Evolutionary conservation across 2,888 invertebrate species (phyloP), one percentile per base, ranked within the genome.

Genomic region (Melinopterus prodromus): DNA sequence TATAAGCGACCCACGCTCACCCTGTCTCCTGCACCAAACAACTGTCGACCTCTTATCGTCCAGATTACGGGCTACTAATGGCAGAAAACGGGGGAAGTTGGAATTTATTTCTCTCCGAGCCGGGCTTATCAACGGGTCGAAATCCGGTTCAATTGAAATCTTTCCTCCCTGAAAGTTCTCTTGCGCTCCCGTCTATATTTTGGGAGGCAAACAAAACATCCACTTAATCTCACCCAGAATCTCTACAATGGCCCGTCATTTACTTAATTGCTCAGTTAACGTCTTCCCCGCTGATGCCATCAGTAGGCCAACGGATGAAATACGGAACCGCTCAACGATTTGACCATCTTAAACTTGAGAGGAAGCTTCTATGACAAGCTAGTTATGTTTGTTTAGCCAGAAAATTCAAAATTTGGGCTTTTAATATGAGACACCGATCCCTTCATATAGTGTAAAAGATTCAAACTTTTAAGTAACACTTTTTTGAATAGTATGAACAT

Each of bases 91-190:
- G 53, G 53, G 53, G 53, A 6, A 12, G 7, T 53, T 12, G 53
- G 53, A 53, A 53, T 53, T 53, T 53, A 53, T 53, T 53, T 53
- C 53, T 53, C 53, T 53, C 53, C 53, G 53, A 53, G 53, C 7
- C 53, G 7, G 5, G 53, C 53, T 53, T 53, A 53, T 53, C 53
- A 53, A 53, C 53, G 12, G 53, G 53, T 9, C 53, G 53, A 53
- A 53, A 53, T 53, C 53, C 53, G 53, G 53, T 53, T 53, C 53
- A 53, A 53, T 53, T 53, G 53, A 53, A 53, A 53, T 53, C 53
- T 53, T 26, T 53, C 53, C 9, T 53, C 9, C 53, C 53, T 53
- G 53, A 53, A 53, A 53, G 53, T 53, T 53, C 53, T 4, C 53
- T 53, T 12, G 53, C 53, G 53, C 7, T 7, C 53, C 53, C 53